Evolutionary conservation across 37 sponge, comb jelly and placozoan species (phyloP).

Genomic region (Cladorhizidae sp.): DNA sequence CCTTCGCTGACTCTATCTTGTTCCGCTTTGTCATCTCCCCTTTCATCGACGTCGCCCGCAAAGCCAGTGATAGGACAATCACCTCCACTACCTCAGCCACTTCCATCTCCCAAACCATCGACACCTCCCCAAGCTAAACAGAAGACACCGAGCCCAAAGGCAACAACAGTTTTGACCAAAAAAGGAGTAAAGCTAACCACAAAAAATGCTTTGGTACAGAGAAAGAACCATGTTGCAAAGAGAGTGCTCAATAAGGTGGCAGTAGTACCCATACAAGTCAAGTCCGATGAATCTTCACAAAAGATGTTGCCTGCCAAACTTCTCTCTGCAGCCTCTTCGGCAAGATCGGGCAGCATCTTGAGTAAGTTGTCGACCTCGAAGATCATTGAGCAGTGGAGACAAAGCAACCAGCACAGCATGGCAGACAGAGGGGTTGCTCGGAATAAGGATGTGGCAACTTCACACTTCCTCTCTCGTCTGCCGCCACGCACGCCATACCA

Average conservation of each 20-base stretch:
- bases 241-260: not conserved
- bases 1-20: too few species aligned
- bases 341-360: not conserved
- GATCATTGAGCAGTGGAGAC: not conserved
- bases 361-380: not conserved
- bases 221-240: conserved; percentile 1
- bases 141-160: too few species aligned
- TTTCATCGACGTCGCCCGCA: too few species aligned
- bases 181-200: not conserved
- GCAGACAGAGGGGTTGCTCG: too few species aligned
- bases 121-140: too few species aligned
- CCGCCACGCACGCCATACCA: conserved; percentile 28
- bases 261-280: not conserved
- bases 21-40: too few species aligned
- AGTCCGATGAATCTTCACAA: not conserved
- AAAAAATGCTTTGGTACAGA: not conserved
- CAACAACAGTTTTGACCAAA: too few species aligned
- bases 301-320: not conserved
- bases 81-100: not conserved
- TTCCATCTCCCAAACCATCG: too few species aligned
- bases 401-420: too few species aligned
- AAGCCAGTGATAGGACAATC: too few species aligned
- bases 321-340: too few species aligned
- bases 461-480: conserved; percentile 7
- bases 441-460: not conserved